phyloP scores from a whole-genome alignment of 53 echinoderm and acorn worm species.

The Crossaster papposus region DNA sequence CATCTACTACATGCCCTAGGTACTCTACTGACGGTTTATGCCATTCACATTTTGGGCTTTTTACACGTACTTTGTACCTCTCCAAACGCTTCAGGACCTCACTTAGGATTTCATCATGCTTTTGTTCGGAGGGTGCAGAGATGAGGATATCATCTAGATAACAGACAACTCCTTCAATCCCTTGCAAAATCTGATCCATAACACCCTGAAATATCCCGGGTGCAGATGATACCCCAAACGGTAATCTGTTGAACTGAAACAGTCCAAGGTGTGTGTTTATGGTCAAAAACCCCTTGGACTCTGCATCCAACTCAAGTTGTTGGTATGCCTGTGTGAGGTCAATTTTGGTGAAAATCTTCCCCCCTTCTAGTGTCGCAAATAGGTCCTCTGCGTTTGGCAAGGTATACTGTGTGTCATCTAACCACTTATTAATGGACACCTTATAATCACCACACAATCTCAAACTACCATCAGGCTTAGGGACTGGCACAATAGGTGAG shows the following conservation, averaged over 20 bases:
- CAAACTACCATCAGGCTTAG: constrained; percentile 30
- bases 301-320: constrained; percentile 46
- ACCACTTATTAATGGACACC: not conserved
- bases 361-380: constrained; percentile 51
- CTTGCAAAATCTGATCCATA: constrained; percentile 52
- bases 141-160: constrained; percentile 66
- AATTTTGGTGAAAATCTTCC: constrained; percentile 56
- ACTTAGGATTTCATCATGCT: constrained; percentile 51
- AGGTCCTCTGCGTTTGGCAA: no score
- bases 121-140: constrained; percentile 29
- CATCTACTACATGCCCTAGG: constrained; percentile 58
- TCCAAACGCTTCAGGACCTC: constrained; percentile 50
- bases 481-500: constrained; percentile 53
- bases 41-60: constrained; percentile 65
- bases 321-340: constrained; percentile 65
- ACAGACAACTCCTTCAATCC: constrained; percentile 24
- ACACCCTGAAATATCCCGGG: constrained; percentile 57
- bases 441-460: constrained; percentile 23
- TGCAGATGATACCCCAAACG: constrained; percentile 43
- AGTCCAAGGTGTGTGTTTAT: constrained; percentile 63
- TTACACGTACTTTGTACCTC: constrained; percentile 58
- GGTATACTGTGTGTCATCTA: not conserved
- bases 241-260: constrained; percentile 56
- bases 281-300: constrained; percentile 26
- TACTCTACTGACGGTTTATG: constrained; percentile 41